Conservation (phyloP, 2,888 invertebrate species). For the Euzophera pinguis region DNA sequence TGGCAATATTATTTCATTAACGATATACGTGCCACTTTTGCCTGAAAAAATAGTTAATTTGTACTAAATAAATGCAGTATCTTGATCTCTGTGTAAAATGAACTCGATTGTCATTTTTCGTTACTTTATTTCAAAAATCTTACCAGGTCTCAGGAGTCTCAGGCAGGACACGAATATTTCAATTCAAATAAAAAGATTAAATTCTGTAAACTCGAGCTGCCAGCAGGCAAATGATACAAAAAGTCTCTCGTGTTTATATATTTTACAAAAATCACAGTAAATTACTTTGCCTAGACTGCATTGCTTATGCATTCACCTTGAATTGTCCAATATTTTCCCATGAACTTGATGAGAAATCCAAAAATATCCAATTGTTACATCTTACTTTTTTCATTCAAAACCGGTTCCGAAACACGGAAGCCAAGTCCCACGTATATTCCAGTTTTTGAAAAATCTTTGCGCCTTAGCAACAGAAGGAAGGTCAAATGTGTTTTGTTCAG, state of each 20-base stretch:
- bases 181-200: too few species aligned
- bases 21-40: too few species aligned
- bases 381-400: conserved; percentile 34
- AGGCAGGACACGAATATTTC: too few species aligned
- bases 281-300: not conserved
- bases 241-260: not conserved
- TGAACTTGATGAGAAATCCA: conserved; percentile 31
- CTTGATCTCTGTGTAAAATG: too few species aligned
- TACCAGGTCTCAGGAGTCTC: too few species aligned
- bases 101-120: too few species aligned
- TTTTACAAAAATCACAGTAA: not conserved
- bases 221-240: too few species aligned
- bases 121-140: too few species aligned
- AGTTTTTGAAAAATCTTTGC: conserved; percentile 50
- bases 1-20: too few species aligned
- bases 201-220: too few species aligned
- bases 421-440: conserved; percentile 56
- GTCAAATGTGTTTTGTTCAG: conserved; percentile 33
- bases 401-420: conserved; percentile 67
- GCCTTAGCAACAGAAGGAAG: conserved; percentile 46
- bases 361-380: conserved; percentile 23
- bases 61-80: too few species aligned
- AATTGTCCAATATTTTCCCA: conserved; percentile 25
- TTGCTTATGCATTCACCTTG: conserved; percentile 17
- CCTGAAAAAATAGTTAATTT: too few species aligned